phyloP scores from a whole-genome alignment of 2,113 vertebrate genomes.

The Herpailurus yagouaroundi region DNA sequence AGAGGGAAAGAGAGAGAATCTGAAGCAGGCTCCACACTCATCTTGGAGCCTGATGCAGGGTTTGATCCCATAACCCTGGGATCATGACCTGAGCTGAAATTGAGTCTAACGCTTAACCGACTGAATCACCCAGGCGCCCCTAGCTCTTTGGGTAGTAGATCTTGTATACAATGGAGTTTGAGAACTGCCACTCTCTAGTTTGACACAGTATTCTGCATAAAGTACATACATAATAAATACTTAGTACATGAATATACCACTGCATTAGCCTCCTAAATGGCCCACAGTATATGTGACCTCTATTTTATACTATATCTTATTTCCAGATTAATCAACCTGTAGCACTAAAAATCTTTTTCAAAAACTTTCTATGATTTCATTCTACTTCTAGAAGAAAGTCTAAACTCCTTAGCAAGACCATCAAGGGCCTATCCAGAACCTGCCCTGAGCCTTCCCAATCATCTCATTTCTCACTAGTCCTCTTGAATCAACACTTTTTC shows the following conservation, averaged over 20 bases:
- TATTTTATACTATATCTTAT: neutral
- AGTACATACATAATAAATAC: neutral
- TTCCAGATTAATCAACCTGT: neutral
- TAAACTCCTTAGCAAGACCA: neutral
- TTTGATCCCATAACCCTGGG: no score
- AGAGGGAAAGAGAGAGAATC: no score
- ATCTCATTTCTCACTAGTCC: neutral
- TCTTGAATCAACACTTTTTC: neutral
- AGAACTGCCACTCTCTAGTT: neutral
- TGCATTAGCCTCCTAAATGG: neutral
- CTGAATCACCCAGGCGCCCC: no score
- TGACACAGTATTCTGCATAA: neutral
- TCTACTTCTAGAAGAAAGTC: conserved; percentile 3
- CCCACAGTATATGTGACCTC: neutral
- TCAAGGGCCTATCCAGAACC: neutral
- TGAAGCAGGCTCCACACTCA: no score
- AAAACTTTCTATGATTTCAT: neutral
- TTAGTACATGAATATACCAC: neutral
- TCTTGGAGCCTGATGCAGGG: no score
- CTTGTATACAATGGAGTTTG: neutral
- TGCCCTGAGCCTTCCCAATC: neutral
- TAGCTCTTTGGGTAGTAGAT: neutral
- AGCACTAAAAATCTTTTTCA: neutral
- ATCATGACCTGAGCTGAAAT: no score
- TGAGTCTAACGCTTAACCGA: no score